Evolutionary conservation across 2,113 vertebrate species (phyloP), one percentile per base, ranked within the genome.

Genomic region (Acrocephalus arundinaceus): DNA sequence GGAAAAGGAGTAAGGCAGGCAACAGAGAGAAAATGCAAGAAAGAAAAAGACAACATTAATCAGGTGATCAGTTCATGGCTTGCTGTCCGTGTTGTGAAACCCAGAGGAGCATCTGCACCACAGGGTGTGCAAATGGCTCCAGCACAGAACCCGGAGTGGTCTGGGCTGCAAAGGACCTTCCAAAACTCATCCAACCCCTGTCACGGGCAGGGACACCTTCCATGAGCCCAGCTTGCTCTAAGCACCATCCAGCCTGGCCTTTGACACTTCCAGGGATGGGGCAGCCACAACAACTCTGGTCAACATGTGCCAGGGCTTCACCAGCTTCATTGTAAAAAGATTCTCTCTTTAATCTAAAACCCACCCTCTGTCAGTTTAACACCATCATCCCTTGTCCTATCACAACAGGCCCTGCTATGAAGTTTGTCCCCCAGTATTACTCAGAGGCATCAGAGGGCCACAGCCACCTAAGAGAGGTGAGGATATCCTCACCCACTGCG

Each of bases 1-100:
- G 86, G 85, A 92, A 91, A 76, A 96, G 95, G 96, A 94, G 37
- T 70, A 96, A 97, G 82, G 96, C 20, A 94, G 45, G 92, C 63
- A 96, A 87, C 49, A 92, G 85, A 96, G 65, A 87, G 39, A 84
- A 43, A 84, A 59, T 49, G 22, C 19, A 77, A 48, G 27, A 89
- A 73, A n/a, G 15, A 74, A 45, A 63, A 52, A 94, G 39, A 93
- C 61, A 83, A 63, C 3, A 1, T 96, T 97, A 96, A 78, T 84
- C 12, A 78, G 31, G 70, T 33, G 84, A 59, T 81, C 20, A 11
- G 31, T 16, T n/a, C 31, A 7, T 8, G 22, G 41, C 48, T 82
- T 19, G 0, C 8, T 9, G 68, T 15, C 74, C 11, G 2, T 0
- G 12, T 14, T 14, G 43, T 11, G 70, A 45, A 70, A n/a, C 66